Conservation (phyloP, 2,113 vertebrate genomes). For the Gasterosteus aculeatus region DNA sequence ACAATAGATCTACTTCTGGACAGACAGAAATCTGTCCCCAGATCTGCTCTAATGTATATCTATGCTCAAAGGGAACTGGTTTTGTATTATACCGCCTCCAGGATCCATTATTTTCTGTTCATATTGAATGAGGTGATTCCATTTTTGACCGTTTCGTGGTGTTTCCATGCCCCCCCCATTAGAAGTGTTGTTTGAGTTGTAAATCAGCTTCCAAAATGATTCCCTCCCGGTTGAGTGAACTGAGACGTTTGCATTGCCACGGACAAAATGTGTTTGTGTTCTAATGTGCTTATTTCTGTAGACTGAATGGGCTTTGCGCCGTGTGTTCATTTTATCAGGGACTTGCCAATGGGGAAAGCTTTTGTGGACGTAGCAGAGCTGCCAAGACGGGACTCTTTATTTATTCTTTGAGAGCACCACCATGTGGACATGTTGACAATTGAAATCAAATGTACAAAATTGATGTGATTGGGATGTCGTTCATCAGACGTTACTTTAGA, state of each 20-base stretch:
- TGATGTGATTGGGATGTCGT: constrained; percentile 34
- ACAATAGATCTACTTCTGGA: constrained; percentile 33
- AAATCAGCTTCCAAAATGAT: background rate
- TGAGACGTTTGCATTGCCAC: constrained; percentile 24
- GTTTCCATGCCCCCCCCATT: constrained; percentile 17
- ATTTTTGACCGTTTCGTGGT: constrained; percentile 18
- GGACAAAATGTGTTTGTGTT: constrained; percentile 13
- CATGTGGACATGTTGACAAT: constrained; percentile 56
- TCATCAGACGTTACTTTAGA: constrained; percentile 28
- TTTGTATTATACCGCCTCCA: constrained; percentile 5
- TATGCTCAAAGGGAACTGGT: constrained; percentile 30
- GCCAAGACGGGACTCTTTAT: constrained; percentile 9
- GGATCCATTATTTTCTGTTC: constrained; percentile 45
- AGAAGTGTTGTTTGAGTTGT: constrained; percentile 31
- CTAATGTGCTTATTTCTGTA: constrained; percentile 43
- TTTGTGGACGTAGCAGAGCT: constrained; percentile 36
- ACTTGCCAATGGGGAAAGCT: constrained; percentile 20
- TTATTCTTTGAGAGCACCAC: constrained; percentile 62
- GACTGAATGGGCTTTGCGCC: constrained; percentile 64
- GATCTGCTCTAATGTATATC: background rate
- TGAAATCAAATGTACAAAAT: background rate
- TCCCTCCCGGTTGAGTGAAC: background rate
- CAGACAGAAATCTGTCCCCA: constrained; percentile 12
- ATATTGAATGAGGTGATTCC: constrained; percentile 52
- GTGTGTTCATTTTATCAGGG: constrained; percentile 66